A percentile compares a stretch with the other conserved stretches of the same genome.
Evolutionary conservation across 2,113 vertebrate genomes (phyloP).

Genomic region (Indicator indicator): DNA sequence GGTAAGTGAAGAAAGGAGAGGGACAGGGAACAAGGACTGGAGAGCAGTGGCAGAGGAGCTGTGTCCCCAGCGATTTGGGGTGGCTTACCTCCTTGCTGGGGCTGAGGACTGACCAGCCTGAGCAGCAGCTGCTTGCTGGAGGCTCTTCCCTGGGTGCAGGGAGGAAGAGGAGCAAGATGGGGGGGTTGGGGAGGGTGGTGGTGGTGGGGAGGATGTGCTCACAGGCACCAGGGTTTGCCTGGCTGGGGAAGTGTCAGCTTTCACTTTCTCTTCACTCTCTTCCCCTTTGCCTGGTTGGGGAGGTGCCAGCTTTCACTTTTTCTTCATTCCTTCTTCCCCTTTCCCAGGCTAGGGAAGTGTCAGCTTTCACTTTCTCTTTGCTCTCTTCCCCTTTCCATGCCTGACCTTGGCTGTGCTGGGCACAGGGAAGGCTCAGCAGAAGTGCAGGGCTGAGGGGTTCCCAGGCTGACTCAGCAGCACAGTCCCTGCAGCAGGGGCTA

Average conservation of each 20-base stretch:
- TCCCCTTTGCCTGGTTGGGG: too few relatives aligned
- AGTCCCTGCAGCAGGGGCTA: accelerated
- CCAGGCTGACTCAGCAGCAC: neutral
- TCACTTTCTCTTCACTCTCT: neutral
- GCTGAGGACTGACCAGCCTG: neutral
- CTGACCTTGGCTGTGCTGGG: neutral
- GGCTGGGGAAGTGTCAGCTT: neutral
- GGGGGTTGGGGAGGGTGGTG: too few relatives aligned
- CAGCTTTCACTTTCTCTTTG: neutral
- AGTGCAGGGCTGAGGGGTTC: neutral
- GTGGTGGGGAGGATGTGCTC: neutral
- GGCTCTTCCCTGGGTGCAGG: neutral
- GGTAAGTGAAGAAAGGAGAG: neutral
- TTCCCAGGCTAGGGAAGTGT: neutral
- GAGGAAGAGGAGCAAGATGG: neutral
- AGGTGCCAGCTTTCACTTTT: neutral
- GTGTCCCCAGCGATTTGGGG: neutral
- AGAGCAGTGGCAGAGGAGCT: neutral
- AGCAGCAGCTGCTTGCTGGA: neutral
- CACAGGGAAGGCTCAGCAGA: neutral
- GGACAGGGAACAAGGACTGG: neutral
- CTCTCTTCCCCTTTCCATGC: accelerated
- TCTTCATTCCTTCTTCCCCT: neutral
- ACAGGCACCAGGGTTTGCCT: neutral
- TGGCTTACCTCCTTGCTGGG: constrained; percentile 35